These are phyloP conservation scores for Ceratina australensis DNA, from an alignment of 1,140 invertebrate species.

Conservation along the genomic window DNA sequence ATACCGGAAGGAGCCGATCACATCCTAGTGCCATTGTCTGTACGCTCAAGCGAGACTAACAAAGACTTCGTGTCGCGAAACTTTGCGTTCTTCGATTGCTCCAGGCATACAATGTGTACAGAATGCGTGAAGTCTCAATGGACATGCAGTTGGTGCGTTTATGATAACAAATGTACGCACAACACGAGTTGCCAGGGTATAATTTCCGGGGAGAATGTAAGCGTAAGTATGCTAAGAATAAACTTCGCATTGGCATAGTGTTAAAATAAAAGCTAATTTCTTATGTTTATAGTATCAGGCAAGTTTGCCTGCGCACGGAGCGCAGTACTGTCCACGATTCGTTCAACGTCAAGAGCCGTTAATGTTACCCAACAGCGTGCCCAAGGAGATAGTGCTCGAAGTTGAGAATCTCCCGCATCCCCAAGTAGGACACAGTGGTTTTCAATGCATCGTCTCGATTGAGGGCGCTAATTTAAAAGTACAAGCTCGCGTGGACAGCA, in stretches of 20 bases:
- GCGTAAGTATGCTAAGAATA: constrained; percentile 79
- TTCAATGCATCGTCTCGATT: constrained; percentile 94
- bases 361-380: constrained; percentile 92
- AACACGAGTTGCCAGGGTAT: constrained; percentile 91
- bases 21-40: constrained; percentile 93
- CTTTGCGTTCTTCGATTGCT: constrained; percentile 97
- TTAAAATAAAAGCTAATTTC: background rate
- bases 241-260: background rate
- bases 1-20: constrained; percentile 92
- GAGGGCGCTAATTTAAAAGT: constrained; percentile 94
- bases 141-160: constrained; percentile 98
- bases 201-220: constrained; percentile 91
- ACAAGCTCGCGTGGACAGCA: constrained; percentile 90
- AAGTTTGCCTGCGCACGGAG: constrained; percentile 86
- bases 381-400: constrained; percentile 92
- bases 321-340: constrained; percentile 90
- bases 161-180: constrained; percentile 96
- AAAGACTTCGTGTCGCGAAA: constrained; percentile 96
- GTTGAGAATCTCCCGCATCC: constrained; percentile 94
- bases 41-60: constrained; percentile 95
- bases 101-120: constrained; percentile 90
- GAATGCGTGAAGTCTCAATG: constrained; percentile 93
- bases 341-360: constrained; percentile 83
- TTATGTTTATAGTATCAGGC: constrained; percentile 82
- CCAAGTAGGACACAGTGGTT: constrained; percentile 90